Base-by-base conservation (phyloP, 2,113 vertebrate genomes). In the Pelecanoides urinatrix region DNA sequence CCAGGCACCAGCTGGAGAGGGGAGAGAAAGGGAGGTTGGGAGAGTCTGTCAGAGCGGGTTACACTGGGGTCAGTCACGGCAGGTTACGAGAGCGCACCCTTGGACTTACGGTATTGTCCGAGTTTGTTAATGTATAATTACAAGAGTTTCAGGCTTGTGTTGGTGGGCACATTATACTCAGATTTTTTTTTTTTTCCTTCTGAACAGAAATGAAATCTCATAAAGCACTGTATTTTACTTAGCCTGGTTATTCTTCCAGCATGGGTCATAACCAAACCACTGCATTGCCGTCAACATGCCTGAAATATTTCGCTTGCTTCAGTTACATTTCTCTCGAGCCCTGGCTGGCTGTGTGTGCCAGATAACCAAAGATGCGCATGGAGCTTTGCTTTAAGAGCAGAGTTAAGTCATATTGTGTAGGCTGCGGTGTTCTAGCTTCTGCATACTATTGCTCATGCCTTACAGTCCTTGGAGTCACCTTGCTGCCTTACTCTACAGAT, bases 381-480 rank as follows among this genome's bases (percentile, higher is more conserved):
- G 85, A 95, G 96, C 94, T 63, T 66, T 74, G 59, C 68, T 40
- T 77, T 36, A 26, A 86, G 85, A 93, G 72, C 16, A 9, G 88
- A 90, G 88, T 76, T 94, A 96, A 96, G 90, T 81, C 93, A 92
- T 88, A 58, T 20, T 90, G 94, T 95, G 89, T 94, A 71, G 87
- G 92, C 83, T 92, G 95, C 96, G 88, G 71, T 87, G 70, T 94
- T 92, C 90, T 42, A 84, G 86, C 89, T 93, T 68, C 92, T 96
- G 77, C 78, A 20, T 77, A 70, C 79, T 92, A 83, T 38, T 94
- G 82, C 66, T 96, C 80, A 80, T 47, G 90, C 82, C 47, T 95
- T 68, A 20, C 63, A 74, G 89, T 94, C 94, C 96, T 94, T 97
- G 89, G 82, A 95, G 78, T 85, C 94, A 94, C 87, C 88, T 97